phyloP scores from a whole-genome alignment of 1,140 invertebrate genomes.

The Zaprionus ornatus region DNA sequence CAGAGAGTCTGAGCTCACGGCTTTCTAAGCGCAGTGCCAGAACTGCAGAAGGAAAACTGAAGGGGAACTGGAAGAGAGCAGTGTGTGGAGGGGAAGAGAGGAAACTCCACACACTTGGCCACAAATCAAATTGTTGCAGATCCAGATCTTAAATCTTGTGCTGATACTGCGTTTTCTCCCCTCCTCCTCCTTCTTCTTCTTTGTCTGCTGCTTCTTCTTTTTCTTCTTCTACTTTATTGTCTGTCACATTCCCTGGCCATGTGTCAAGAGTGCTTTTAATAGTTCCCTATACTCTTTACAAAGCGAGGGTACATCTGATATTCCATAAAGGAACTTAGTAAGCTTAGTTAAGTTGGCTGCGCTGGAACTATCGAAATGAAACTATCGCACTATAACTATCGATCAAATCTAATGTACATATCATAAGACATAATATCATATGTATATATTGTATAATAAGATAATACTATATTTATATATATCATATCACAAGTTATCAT shows the following conservation, averaged over 20 bases:
- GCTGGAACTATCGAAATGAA: background rate
- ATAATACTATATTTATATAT: too few relatives aligned
- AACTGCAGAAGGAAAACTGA: constrained; percentile 15
- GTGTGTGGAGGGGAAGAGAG: too few relatives aligned
- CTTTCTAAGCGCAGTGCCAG: constrained; percentile 56
- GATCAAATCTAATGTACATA: background rate
- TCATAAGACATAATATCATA: background rate
- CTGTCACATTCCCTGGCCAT: constrained; percentile 37
- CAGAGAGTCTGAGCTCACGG: constrained; percentile 2
- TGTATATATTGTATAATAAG: too few relatives aligned
- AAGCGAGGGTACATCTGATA: background rate
- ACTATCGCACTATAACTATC: background rate
- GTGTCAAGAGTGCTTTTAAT: constrained; percentile 44
- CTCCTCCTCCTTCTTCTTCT: background rate
- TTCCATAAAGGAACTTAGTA: background rate
- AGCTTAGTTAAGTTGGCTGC: background rate
- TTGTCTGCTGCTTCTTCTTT: background rate
- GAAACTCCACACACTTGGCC: constrained; percentile 21
- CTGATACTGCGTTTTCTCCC: background rate
- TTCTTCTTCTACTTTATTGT: constrained; percentile 2
- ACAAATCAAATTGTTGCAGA: constrained; percentile 69
- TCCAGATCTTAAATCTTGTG: constrained; percentile 34
- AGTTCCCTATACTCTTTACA: background rate
- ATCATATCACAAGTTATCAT: too few relatives aligned
- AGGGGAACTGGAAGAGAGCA: background rate